Evolutionary conservation across 2,888 invertebrate genomes (phyloP).

Genomic region (Acleris literana): DNA sequence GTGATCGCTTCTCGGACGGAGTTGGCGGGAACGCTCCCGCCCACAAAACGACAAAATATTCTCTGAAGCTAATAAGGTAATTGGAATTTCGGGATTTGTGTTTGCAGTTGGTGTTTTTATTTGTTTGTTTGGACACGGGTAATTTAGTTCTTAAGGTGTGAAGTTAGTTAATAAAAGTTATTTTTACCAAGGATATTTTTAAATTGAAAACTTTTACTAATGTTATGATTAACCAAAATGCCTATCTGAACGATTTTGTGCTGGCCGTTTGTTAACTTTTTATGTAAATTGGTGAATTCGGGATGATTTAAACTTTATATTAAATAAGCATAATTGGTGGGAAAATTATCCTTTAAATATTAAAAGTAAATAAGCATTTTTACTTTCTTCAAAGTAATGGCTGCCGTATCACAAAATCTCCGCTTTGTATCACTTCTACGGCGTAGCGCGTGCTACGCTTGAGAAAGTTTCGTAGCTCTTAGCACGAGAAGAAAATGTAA

Average conservation of each 20-base stretch:
- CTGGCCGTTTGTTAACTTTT: too few species aligned
- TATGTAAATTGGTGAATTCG: too few species aligned
- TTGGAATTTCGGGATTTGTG: constrained; percentile 34
- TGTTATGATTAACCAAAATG: too few species aligned
- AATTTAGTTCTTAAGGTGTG: constrained; percentile 4
- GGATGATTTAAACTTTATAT: too few species aligned
- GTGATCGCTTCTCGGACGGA: constrained; percentile 73
- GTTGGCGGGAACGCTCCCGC: constrained; percentile 82
- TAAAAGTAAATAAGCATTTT: background rate
- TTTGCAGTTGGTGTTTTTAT: constrained; percentile 13
- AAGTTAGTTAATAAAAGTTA: constrained; percentile 1
- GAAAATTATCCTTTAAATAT: too few species aligned
- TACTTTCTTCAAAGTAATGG: too few species aligned
- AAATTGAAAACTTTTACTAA: too few species aligned
- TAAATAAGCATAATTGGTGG: too few species aligned
- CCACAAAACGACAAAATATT: constrained; percentile 79
- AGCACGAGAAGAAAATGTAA: constrained; percentile 15
- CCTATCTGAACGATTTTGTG: too few species aligned
- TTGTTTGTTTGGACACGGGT: constrained; percentile 6
- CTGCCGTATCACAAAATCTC: too few species aligned
- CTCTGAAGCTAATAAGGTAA: constrained; percentile 84
- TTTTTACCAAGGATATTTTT: background rate
- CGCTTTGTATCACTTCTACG: constrained; percentile 18
- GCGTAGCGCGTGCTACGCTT: constrained; percentile 42
- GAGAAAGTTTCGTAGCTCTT: constrained; percentile 31